These are phyloP conservation scores for Trachelipus rathkii DNA, from an alignment of 1,140 invertebrate genomes.

Conservation along the genomic window DNA sequence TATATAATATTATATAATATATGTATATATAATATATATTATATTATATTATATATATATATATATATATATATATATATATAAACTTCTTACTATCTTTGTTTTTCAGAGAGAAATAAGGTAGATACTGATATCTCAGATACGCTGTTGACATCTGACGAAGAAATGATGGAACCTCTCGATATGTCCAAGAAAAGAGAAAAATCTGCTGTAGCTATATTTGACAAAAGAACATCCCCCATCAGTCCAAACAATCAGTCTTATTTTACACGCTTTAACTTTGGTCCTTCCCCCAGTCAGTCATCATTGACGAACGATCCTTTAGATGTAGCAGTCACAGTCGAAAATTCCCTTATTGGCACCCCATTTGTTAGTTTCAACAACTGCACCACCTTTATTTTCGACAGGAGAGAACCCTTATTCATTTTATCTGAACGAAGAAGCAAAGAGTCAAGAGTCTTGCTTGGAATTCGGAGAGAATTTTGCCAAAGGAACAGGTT, in stretches of 20 bases:
- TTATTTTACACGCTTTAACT: no score
- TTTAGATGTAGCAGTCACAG: not conserved
- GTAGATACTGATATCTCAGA: no score
- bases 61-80: no score
- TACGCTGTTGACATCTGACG: no score
- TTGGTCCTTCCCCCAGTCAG: not conserved
- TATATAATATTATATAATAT: no score
- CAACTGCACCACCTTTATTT: not conserved
- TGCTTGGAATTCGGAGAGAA: not conserved
- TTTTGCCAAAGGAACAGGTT: not conserved
- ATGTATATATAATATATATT: no score
- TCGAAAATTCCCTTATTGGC: not conserved
- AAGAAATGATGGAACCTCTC: not conserved
- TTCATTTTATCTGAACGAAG: not conserved
- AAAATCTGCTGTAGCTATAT: not conserved
- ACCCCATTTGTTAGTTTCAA: not conserved
- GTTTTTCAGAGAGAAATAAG: no score
- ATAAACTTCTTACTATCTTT: no score
- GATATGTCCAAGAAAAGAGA: not conserved
- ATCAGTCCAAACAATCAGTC: not conserved
- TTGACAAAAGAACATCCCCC: not conserved
- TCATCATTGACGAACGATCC: not conserved
- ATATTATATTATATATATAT: no score
- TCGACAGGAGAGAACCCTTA: not conserved
- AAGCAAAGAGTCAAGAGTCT: not conserved